Conservation (phyloP, 2,888 invertebrate species). For the Conchocele bisecta region DNA sequence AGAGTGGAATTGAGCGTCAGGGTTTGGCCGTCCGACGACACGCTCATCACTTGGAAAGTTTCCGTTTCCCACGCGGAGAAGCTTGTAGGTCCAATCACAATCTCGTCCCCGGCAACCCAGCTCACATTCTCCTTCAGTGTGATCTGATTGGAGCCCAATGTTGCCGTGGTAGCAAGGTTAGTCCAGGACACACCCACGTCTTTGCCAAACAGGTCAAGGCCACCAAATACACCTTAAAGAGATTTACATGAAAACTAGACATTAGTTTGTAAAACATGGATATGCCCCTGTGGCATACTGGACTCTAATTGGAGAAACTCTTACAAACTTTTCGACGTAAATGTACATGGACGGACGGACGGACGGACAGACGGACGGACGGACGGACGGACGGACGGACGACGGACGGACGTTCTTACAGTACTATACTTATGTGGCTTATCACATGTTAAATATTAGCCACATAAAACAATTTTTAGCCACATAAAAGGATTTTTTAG, state of each 20-base stretch:
- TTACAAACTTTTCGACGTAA: no score
- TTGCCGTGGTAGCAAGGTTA: constrained; percentile 64
- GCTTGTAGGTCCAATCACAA: constrained; percentile 73
- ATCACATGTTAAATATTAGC: no score
- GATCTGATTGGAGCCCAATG: constrained; percentile 62
- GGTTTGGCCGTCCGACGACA: constrained; percentile 59
- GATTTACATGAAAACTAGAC: not conserved
- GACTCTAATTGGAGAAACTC: no score
- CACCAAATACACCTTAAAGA: constrained; percentile 74
- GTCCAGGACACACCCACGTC: constrained; percentile 70
- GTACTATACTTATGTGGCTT: no score
- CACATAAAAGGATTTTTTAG: no score
- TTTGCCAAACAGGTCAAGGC: constrained; percentile 76
- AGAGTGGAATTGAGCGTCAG: constrained; percentile 72
- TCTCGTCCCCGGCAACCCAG: constrained; percentile 73
- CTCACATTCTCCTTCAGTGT: constrained; percentile 64
- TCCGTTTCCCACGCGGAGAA: constrained; percentile 74
- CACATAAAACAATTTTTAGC: no score
- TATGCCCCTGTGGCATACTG: no score
- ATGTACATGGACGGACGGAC: no score
- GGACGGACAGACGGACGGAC: no score
- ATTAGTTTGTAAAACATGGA: no score
- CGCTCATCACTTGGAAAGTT: constrained; percentile 63
- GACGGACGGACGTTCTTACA: no score
- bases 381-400: no score